These are phyloP conservation scores for Saccopteryx leptura DNA, from an alignment of 2,113 vertebrate genomes.

Conservation along the genomic window DNA sequence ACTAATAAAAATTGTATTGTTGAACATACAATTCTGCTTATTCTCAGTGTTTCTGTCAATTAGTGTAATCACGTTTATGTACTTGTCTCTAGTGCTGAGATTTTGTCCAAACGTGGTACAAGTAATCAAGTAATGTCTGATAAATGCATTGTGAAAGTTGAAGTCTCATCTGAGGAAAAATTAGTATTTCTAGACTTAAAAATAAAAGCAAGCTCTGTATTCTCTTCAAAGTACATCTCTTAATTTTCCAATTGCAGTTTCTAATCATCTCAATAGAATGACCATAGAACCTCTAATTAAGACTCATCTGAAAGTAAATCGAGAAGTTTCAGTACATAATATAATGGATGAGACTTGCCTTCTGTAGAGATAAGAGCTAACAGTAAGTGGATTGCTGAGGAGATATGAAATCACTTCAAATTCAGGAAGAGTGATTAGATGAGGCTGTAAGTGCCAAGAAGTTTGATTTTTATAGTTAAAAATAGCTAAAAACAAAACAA, in stretches of 20 bases:
- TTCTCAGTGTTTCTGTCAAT: neutral
- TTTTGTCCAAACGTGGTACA: neutral
- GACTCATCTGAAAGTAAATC: neutral
- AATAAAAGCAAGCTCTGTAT: neutral
- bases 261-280: neutral
- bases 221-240: neutral
- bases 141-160: neutral
- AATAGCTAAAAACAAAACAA: neutral
- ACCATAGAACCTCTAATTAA: neutral
- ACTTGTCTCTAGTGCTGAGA: neutral
- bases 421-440: neutral
- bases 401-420: neutral
- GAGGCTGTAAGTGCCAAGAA: neutral
- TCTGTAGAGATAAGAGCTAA: neutral
- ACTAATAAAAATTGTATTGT: constrained; percentile 1
- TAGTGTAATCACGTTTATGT: neutral
- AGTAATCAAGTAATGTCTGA: neutral
- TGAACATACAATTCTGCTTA: neutral
- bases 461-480: neutral
- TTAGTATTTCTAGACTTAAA: constrained; percentile 25
- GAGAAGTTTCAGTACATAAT: neutral
- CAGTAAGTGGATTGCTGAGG: neutral
- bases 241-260: constrained; percentile 4
- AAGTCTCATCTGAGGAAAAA: neutral
- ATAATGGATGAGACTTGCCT: neutral